Conservation (phyloP, 1,140 invertebrate genomes). For the Zaprionus vittiger region DNA sequence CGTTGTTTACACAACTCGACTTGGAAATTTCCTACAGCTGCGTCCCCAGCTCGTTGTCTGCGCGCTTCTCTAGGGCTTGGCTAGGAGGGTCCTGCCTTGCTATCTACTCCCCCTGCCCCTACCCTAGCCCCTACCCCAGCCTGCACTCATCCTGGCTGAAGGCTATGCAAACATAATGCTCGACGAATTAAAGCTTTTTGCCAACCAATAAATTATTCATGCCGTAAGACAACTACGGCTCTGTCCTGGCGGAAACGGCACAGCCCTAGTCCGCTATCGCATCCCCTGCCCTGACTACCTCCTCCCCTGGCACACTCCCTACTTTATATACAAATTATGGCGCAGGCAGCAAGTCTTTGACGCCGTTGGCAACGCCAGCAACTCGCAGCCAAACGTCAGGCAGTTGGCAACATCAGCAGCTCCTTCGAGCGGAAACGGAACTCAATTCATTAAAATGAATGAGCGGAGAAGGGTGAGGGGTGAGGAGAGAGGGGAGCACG, state of each 20-base stretch:
- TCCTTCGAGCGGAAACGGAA: conserved; percentile 76
- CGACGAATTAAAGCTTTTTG: conserved; percentile 80
- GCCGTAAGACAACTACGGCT: conserved; percentile 73
- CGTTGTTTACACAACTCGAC: conserved; percentile 52
- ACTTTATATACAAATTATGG: conserved; percentile 61
- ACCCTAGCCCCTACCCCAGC: not conserved
- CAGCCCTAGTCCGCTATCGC: conserved; percentile 14
- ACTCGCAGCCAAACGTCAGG: conserved; percentile 24
- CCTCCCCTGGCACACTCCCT: conserved; percentile 8
- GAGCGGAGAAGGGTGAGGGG: conserved; percentile 41
- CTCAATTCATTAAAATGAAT: conserved; percentile 83
- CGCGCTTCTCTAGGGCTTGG: conserved; percentile 26
- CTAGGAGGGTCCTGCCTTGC: not conserved
- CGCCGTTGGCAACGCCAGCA: conserved; percentile 35
- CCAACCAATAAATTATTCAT: conserved; percentile 83
- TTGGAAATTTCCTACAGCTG: conserved; percentile 57
- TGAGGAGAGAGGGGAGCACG: not conserved
- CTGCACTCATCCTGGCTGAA: conserved; percentile 24
- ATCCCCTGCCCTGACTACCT: not conserved
- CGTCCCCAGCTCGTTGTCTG: conserved; percentile 26
- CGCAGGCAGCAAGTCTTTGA: conserved; percentile 46
- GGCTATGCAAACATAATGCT: conserved; percentile 80
- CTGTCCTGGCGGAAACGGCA: conserved; percentile 38
- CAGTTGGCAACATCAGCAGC: conserved; percentile 58
- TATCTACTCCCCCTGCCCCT: conserved; percentile 24